Conservation (phyloP, 30 jellyfish, hydroid and myxozoan species). For the Aurelia aurita complex sp. Pacific region DNA sequence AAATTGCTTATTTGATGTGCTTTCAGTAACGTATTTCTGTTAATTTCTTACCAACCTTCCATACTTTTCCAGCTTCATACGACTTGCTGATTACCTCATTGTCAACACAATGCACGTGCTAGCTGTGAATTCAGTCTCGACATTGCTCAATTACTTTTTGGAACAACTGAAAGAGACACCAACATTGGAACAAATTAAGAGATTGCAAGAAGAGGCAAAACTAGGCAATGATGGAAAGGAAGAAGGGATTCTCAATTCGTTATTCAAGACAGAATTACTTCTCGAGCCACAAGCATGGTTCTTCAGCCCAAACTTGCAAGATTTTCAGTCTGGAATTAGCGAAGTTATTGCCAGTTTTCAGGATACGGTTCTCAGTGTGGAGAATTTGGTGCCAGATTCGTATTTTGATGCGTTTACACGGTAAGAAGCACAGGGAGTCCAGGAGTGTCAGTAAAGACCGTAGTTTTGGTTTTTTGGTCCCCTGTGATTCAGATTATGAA, state of each 20-base stretch:
- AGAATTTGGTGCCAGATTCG: slow-evolving; percentile 83
- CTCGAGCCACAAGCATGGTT: slow-evolving; percentile 73
- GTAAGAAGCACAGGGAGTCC: slow-evolving; percentile 26
- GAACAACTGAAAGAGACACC: slow-evolving; percentile 88
- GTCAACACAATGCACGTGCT: slow-evolving; percentile 93
- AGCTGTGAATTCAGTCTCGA: slow-evolving; percentile 85
- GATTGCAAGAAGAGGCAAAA: slow-evolving; percentile 24
- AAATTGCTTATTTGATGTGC: too few relatives aligned
- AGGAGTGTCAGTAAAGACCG: neutral
- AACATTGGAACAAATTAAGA: slow-evolving; percentile 17
- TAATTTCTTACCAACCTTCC: neutral
- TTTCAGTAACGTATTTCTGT: too few relatives aligned
- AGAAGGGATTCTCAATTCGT: slow-evolving; percentile 77
- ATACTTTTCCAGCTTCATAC: slow-evolving; percentile 71
- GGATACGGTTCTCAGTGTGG: slow-evolving; percentile 92
- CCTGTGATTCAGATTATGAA: too few relatives aligned
- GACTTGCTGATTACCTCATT: slow-evolving; percentile 92
- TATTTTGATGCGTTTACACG: slow-evolving; percentile 97
- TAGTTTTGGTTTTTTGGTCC: too few relatives aligned
- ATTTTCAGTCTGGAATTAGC: slow-evolving; percentile 70
- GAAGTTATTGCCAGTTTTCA: slow-evolving; percentile 84
- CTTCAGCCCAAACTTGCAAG: slow-evolving; percentile 85
- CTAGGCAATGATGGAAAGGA: slow-evolving; percentile 33
- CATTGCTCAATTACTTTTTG: slow-evolving; percentile 73
- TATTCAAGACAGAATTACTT: slow-evolving; percentile 82